Conservation (phyloP, 2,797 vertebrate genomes). For the Melanotaenia pygmaea region DNA sequence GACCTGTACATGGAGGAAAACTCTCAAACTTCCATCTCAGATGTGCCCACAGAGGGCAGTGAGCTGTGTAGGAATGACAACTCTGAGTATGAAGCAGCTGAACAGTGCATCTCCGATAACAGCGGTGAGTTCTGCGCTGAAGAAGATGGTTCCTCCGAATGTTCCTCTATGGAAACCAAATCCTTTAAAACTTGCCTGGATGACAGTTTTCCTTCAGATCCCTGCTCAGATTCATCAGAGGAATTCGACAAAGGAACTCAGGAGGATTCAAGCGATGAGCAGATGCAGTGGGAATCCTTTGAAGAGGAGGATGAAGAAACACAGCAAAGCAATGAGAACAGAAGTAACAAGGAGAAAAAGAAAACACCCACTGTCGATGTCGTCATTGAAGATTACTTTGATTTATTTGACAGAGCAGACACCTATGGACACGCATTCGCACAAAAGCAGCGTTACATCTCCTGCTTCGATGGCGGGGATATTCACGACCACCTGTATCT, state of each 20-base stretch:
- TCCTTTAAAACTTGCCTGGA: constrained; percentile 75
- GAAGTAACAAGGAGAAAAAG: constrained; percentile 23
- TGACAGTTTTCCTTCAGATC: constrained; percentile 58
- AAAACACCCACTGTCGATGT: constrained; percentile 29
- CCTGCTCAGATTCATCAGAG: constrained; percentile 59
- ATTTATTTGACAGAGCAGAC: constrained; percentile 73
- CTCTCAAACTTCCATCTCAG: not conserved
- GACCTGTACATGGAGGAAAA: constrained; percentile 22
- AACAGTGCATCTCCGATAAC: constrained; percentile 30
- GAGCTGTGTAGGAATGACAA: constrained; percentile 13
- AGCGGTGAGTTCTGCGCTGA: constrained; percentile 47
- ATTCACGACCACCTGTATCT: constrained; percentile 57
- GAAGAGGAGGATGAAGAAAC: constrained; percentile 67
- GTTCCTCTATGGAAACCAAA: constrained; percentile 73
- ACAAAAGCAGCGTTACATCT: constrained; percentile 65
- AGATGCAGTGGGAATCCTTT: constrained; percentile 75
- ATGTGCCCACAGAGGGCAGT: not conserved
- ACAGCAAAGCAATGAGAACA: not conserved
- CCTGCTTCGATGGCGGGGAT: constrained; percentile 80
- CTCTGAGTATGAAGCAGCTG: constrained; percentile 30
- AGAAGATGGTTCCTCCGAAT: constrained; percentile 72
- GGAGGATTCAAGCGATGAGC: constrained; percentile 65
- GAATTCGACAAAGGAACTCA: constrained; percentile 71
- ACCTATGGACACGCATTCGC: constrained; percentile 26
- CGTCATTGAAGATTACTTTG: constrained; percentile 65